Evolutionary conservation across 2,888 invertebrate genomes (phyloP).

Genomic region (Synanthedon tipuliformis): DNA sequence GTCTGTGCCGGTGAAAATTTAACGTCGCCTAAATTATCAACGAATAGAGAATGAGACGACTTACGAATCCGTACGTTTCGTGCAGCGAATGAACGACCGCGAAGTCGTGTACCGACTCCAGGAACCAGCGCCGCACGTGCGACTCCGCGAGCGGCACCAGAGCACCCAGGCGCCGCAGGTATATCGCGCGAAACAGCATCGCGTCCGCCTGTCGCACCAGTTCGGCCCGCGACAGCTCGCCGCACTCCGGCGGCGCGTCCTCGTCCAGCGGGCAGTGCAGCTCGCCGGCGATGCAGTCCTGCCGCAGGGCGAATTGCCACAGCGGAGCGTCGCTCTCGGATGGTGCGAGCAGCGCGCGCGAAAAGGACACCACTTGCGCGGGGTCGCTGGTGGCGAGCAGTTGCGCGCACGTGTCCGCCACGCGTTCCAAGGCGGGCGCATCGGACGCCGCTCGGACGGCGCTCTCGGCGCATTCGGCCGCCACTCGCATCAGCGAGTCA

Average conservation of each 20-base stretch:
- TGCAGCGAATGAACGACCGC: too few species aligned
- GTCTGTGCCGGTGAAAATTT: too few species aligned
- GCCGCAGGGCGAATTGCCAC: slow-evolving; percentile 18
- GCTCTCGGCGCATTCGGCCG: neutral
- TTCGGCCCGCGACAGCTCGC: too few species aligned
- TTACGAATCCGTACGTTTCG: too few species aligned
- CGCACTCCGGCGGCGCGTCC: slow-evolving; percentile 6
- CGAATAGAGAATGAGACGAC: too few species aligned
- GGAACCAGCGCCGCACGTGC: neutral
- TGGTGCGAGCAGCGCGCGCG: slow-evolving; percentile 1
- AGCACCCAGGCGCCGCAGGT: neutral
- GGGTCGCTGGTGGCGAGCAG: slow-evolving; percentile 11
- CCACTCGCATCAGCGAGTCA: slow-evolving; percentile 1
- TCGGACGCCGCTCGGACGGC: slow-evolving; percentile 18
- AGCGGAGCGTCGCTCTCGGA: slow-evolving; percentile 5
- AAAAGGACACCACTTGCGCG: neutral
- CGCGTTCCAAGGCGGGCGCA: slow-evolving; percentile 5
- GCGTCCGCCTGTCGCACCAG: too few species aligned
- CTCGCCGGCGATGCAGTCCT: slow-evolving; percentile 21
- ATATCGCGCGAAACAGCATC: too few species aligned
- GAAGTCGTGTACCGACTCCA: neutral
- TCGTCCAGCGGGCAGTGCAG: slow-evolving; percentile 34
- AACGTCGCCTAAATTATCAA: too few species aligned
- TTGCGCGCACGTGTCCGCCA: slow-evolving; percentile 2
- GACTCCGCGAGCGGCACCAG: neutral